Evolutionary conservation across 2,797 vertebrate species (phyloP), one percentile per base, ranked within the genome.

Genomic region (Aphelocoma californica): DNA sequence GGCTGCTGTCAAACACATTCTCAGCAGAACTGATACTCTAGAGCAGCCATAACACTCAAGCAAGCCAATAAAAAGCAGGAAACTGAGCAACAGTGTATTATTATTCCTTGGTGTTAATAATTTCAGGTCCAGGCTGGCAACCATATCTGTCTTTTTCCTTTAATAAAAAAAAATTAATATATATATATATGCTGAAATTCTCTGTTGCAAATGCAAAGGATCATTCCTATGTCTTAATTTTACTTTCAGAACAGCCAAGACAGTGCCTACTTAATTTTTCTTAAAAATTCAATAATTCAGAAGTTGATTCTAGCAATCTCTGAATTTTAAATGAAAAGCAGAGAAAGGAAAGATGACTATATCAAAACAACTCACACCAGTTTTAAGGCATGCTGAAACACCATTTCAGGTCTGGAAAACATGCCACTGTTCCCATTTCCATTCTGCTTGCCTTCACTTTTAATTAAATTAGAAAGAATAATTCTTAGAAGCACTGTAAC

Each of bases 31-130:
- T 62, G 86, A 70, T 71, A 57, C 44, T 57, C 87, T 25, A 24
- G 1, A 92, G 50, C 64, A 94, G 73, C 83, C 85, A n/a, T 16
- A 82, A 61, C 61, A 73, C 20, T 69, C 42, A 25, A 38, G 45
- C 26, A 82, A 93, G 90, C 92, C 84, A 91, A 26, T 67, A 66
- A 85, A 94, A 92, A 95, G 48, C 62, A 88, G 47, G 31, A 95
- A 92, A 80, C 25, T 36, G 81, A 95, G 81, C 84, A 92, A 58
- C 66, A 67, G 23, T 8, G 10, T 28, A 44, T 47, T 64, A 48
- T 51, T 56, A 73, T 72, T 53, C 21, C 26, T 62, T 4, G 12
- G 47, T 48, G 34, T n/a, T 90, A 16, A 9, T 45, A 19, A 72
- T 78, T 86, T 53, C 42, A 67, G 38, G 57, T 48, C 23, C 25